These are phyloP conservation scores for Athalia rosae DNA, from an alignment of 2,888 invertebrate species.

Conservation along the genomic window DNA sequence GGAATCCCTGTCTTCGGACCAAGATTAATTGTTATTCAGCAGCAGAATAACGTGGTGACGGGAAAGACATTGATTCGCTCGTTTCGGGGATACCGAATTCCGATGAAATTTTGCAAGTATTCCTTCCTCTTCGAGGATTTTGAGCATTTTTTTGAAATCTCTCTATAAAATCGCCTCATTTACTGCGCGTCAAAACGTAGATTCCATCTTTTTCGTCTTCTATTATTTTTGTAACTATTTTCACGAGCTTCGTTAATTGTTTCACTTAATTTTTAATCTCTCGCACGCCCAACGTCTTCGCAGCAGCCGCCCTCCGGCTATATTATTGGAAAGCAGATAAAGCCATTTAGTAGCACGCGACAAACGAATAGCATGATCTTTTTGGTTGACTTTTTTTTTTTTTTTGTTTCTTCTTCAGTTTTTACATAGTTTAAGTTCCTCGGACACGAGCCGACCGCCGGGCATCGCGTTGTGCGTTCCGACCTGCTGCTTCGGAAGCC, in stretches of 20 bases:
- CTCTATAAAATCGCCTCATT: no score
- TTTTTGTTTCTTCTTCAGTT: neutral
- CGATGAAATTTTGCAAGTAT: neutral
- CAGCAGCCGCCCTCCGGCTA: no score
- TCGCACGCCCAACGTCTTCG: no score
- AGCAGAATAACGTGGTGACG: neutral
- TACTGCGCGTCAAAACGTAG: no score
- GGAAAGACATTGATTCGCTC: conserved; percentile 22
- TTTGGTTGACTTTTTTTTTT: neutral
- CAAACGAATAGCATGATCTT: conserved; percentile 13
- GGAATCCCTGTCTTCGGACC: neutral
- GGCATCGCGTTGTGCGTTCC: neutral
- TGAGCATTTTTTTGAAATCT: no score
- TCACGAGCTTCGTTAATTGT: no score
- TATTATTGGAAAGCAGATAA: neutral
- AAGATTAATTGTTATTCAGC: conserved; percentile 24
- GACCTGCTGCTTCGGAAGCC: neutral
- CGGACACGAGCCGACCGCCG: conserved; percentile 14
- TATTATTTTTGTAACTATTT: no score
- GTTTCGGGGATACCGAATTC: neutral
- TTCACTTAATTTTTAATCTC: no score
- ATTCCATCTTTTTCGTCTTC: no score
- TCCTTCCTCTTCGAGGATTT: no score
- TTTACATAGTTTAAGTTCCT: conserved; percentile 5
- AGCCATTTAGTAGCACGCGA: conserved; percentile 43